phyloP scores from a whole-genome alignment of 2,888 invertebrate genomes.

The Epinotia nisella region DNA sequence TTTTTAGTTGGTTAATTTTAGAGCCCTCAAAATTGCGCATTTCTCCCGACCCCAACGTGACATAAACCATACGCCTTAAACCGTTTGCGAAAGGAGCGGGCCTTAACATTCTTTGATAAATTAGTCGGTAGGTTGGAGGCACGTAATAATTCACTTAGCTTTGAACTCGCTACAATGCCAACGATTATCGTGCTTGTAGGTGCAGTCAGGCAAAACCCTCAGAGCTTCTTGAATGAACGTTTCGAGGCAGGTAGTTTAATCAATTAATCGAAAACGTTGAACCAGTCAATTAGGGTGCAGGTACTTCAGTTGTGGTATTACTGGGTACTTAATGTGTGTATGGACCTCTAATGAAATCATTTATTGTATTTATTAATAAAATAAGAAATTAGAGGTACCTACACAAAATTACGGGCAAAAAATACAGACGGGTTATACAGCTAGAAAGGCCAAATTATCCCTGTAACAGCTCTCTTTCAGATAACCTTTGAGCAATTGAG shows the following conservation, averaged over 20 bases:
- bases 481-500: no score
- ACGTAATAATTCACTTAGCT: constrained; percentile 22
- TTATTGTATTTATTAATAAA: no score
- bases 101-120: constrained; percentile 8
- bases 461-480: no score
- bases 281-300: neutral
- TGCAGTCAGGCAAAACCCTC: constrained; percentile 9
- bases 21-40: no score
- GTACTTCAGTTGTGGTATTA: neutral
- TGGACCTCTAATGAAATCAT: no score
- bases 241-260: neutral
- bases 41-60: no score
- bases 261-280: neutral
- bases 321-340: no score
- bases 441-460: no score
- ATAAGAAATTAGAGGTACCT: no score
- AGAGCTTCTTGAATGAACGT: neutral
- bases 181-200: neutral
- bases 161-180: constrained; percentile 5
- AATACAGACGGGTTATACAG: no score
- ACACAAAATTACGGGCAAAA: no score
- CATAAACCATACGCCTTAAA: neutral
- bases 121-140: constrained; percentile 8
- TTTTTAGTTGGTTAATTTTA: no score
- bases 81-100: neutral